Evolutionary conservation across 2,113 vertebrate species (phyloP).

Genomic region (Notarius quadriscutis): DNA sequence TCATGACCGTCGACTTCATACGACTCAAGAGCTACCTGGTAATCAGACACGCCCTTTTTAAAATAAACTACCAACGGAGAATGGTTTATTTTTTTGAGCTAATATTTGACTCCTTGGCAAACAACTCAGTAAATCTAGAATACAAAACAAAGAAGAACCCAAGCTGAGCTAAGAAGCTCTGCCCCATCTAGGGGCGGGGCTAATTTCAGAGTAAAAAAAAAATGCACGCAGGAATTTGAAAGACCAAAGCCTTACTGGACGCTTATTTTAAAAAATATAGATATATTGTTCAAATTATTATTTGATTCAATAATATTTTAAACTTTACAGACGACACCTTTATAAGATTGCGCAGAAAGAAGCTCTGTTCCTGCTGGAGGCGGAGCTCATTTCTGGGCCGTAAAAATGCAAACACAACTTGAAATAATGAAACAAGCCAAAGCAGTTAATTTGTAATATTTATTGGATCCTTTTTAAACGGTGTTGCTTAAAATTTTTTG

Average conservation of each 20-base stretch:
- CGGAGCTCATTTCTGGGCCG: background rate
- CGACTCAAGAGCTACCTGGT: slow-evolving; percentile 87
- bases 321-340: background rate
- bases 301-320: background rate
- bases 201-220: background rate
- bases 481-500: background rate
- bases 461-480: background rate
- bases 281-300: no score
- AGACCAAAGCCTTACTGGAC: no score
- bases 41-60: slow-evolving; percentile 35
- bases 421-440: no score
- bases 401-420: background rate
- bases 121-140: no score
- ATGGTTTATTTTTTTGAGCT: background rate
- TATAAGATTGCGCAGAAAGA: background rate
- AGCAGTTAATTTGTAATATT: no score
- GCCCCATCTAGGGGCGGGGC: background rate
- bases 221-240: background rate
- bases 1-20: slow-evolving; percentile 92
- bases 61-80: background rate
- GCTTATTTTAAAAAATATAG: no score
- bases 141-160: background rate
- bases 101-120: no score
- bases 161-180: background rate
- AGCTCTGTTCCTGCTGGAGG: no score